A percentile compares a stretch with the other conserved stretches of the same genome.
Conservation (phyloP, 2,797 vertebrate species). For the Oophaga sylvatica region DNA sequence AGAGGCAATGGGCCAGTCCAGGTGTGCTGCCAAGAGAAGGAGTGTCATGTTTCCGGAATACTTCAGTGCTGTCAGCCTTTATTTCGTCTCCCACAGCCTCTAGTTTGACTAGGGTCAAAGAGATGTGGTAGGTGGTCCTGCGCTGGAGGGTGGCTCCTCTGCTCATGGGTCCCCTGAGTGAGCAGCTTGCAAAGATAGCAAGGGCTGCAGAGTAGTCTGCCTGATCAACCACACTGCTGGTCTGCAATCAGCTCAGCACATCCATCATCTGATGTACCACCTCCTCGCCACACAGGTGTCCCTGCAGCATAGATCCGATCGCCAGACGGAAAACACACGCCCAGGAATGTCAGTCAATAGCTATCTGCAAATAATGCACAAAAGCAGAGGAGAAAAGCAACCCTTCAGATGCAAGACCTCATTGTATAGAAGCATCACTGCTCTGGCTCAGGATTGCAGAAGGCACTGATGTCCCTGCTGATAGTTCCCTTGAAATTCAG, state of each 20-base stretch:
- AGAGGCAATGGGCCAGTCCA: slow-evolving; percentile 57
- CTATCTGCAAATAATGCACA: slow-evolving; percentile 54
- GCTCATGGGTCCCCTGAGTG: slow-evolving; percentile 86
- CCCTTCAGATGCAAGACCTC: slow-evolving; percentile 51
- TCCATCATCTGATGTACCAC: slow-evolving; percentile 36
- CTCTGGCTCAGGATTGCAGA: slow-evolving; percentile 43
- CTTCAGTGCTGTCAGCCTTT: slow-evolving; percentile 72
- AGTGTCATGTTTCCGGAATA: slow-evolving; percentile 63
- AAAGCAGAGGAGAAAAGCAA: slow-evolving; percentile 14
- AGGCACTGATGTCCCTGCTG: slow-evolving; percentile 25
- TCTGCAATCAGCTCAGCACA: slow-evolving; percentile 47
- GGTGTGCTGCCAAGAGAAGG: slow-evolving; percentile 56
- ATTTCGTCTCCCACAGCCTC: slow-evolving; percentile 83
- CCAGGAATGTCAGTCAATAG: slow-evolving; percentile 46
- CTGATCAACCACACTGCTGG: slow-evolving; percentile 48
- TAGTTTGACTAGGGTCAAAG: slow-evolving; percentile 94
- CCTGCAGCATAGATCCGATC: slow-evolving; percentile 44
- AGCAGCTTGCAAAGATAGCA: slow-evolving; percentile 68
- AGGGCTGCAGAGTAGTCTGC: slow-evolving; percentile 60
- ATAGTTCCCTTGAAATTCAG: slow-evolving; percentile 29
- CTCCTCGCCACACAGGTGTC: slow-evolving; percentile 47
- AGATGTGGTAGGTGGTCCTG: slow-evolving; percentile 96
- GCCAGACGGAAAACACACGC: slow-evolving; percentile 28
- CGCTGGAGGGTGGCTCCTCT: slow-evolving; percentile 87
- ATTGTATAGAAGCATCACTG: slow-evolving; percentile 56